Base-by-base conservation (phyloP, 37 sponge, comb jelly and placozoan species). In the Haliclona indistincta region DNA sequence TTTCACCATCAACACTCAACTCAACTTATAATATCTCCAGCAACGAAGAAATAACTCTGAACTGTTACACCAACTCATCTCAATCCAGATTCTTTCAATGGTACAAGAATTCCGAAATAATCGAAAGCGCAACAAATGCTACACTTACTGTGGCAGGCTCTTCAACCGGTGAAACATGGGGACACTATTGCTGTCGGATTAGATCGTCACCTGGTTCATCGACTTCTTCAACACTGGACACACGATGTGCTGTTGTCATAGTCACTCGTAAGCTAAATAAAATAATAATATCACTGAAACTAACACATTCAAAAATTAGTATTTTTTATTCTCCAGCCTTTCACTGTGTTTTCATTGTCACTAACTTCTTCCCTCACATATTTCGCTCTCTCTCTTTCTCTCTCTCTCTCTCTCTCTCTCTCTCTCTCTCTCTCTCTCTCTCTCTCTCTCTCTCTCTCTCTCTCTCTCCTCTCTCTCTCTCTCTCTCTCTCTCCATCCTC, bases 381-480 rank as follows among this genome's bases (percentile, higher is more conserved):
- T n/a, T n/a, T n/a, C 13, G 49, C 13, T 17, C 13, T 13, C 8
- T 13, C 8, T 13, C 13, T 17, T 47, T 47, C 13, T 47, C 13
- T 17, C 49, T 17, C 13, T 47, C 25, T 20, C 60, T 58, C 6
- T 58, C 60, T 20, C 60, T 20, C 60, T 20, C 60, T 58, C 60
- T 58, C 60, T 58, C 60, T 58, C 60, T 58, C 60, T 58, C 60
- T 58, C 60, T 25, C 51, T 17, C 51, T 17, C 51, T 17, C 51
- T 17, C 51, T 10, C 51, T 17, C 51, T 33, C 67, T 33, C 41
- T 33, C 67, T 33, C 41, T 33, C 67, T 33, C 41, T 33, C 67
- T 8, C 67, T 33, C 67, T 20, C 41, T 33, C 67, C 19, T 38
- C 6, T 34, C 6, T 22, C 6, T 34, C n/a, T n/a, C n/a, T n/a